These are phyloP conservation scores for Sesamia nonagrioides DNA, from an alignment of 1,140 invertebrate genomes.

Conservation along the genomic window DNA sequence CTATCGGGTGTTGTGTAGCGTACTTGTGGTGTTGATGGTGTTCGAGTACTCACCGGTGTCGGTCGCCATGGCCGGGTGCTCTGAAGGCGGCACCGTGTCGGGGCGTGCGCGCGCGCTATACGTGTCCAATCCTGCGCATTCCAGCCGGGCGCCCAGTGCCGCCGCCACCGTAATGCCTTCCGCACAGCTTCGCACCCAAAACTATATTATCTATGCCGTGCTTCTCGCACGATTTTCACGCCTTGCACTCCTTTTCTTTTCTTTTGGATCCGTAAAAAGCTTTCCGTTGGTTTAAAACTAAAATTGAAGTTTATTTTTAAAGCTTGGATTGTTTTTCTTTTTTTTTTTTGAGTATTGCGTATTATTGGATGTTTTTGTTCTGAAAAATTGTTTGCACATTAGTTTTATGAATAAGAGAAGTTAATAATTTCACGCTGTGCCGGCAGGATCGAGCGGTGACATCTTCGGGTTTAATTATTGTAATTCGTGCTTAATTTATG, in stretches of 20 bases:
- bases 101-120: conserved; percentile 79
- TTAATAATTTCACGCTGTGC: conserved; percentile 24
- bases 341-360: conserved; percentile 42
- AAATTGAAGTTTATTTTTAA: conserved; percentile 50
- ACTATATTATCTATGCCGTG: not conserved
- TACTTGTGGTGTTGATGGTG: not conserved
- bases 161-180: conserved; percentile 78
- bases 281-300: conserved; percentile 21
- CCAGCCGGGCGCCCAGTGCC: conserved; percentile 71
- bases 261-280: conserved; percentile 27
- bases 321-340: conserved; percentile 40
- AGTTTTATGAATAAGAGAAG: conserved; percentile 17
- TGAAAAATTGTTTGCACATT: conserved; percentile 47
- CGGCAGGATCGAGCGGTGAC: conserved; percentile 55
- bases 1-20: not conserved
- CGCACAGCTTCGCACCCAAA: conserved; percentile 59
- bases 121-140: conserved; percentile 83
- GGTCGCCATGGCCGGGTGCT: conserved; percentile 85
- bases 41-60: conserved; percentile 78
- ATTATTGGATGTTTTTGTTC: conserved; percentile 53
- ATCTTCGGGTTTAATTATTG: conserved; percentile 45
- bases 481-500: conserved; percentile 40
- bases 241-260: not conserved
- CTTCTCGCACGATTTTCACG: not conserved
- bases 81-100: conserved; percentile 83